Base-by-base conservation (phyloP, 2,888 invertebrate genomes). In the Parthenolecanium corni region DNA sequence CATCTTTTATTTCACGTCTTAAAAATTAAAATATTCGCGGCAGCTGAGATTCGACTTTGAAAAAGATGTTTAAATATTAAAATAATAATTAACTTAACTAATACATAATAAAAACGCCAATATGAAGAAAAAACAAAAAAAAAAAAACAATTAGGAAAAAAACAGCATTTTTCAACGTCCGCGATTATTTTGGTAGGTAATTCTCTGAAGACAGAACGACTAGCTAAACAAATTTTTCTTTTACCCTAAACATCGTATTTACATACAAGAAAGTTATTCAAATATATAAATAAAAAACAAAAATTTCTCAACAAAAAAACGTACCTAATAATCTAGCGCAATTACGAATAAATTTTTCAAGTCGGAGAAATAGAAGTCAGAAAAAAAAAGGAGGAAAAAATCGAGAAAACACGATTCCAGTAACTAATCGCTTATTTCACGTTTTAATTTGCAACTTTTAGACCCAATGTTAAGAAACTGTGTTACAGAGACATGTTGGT, bases 161-260 rank as follows among this genome's bases (percentile, higher is more conserved):
- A n/a, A n/a, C n/a, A 36, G 25, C 31, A 31, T 20, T 52, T 36
- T 52, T 36, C 36, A 18, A 52, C 52, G 52, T 52, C 38, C 52
- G 52, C 52, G 36, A 52, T 52, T 20, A 31, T 36, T 52, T 52
- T 52, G 52, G 52, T 52, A 52, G 31, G n/a, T n/a, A n/a, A n/a
- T n/a, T 51, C 18, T 52, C 36, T 24, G 57, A 57, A 47, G 36
- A 57, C 57, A 47, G 36, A 44, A 31, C 57, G 57, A 57, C 57
- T 57, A 57, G 57, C 46, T 57, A 20, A 31, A 6, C 31, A 31
- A 31, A 31, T 31, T 31, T 31, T 31, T 31, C 9, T 9, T 6
- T 31, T 52, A 36, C 38, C 18, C 31, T 52, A 36, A 25, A 31
- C 9, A 52, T 36, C 31, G 38, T 52, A 36, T 52, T 20, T 20